phyloP scores from a whole-genome alignment of 2,797 vertebrate species.

The Cirrhinus molitorella region DNA sequence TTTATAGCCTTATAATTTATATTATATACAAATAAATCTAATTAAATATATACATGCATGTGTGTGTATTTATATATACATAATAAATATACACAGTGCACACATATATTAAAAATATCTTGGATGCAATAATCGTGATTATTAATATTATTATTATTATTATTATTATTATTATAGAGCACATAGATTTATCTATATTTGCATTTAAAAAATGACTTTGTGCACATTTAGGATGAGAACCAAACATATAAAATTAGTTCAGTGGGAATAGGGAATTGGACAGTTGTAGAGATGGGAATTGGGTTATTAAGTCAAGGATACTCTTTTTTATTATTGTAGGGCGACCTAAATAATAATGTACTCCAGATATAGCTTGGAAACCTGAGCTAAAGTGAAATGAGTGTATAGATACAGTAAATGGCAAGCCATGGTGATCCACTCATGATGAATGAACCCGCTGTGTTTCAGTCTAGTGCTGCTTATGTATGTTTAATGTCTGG shows the following conservation, averaged over 20 bases:
- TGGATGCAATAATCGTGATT: no score
- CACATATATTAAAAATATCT: no score
- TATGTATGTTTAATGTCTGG: neutral
- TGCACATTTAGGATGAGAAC: neutral
- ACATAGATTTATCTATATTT: neutral
- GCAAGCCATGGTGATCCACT: conserved; percentile 37
- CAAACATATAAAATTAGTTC: no score
- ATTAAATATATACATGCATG: no score
- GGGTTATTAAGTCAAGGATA: neutral
- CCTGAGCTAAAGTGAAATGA: conserved; percentile 7
- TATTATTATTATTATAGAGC: neutral
- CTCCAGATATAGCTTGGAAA: neutral
- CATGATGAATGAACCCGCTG: conserved; percentile 6
- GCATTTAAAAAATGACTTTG: neutral
- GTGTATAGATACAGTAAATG: conserved; percentile 29
- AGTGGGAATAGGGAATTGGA: conserved; percentile 4
- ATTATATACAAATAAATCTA: no score
- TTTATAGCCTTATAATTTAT: no score
- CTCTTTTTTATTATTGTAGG: neutral
- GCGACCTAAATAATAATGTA: neutral
- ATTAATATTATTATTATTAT: neutral
- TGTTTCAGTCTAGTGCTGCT: neutral
- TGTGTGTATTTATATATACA: no score
- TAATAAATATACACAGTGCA: no score
- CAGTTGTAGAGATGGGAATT: neutral